Evolutionary conservation across 2,888 invertebrate species (phyloP).

Genomic region (Phlogophora meticulosa): DNA sequence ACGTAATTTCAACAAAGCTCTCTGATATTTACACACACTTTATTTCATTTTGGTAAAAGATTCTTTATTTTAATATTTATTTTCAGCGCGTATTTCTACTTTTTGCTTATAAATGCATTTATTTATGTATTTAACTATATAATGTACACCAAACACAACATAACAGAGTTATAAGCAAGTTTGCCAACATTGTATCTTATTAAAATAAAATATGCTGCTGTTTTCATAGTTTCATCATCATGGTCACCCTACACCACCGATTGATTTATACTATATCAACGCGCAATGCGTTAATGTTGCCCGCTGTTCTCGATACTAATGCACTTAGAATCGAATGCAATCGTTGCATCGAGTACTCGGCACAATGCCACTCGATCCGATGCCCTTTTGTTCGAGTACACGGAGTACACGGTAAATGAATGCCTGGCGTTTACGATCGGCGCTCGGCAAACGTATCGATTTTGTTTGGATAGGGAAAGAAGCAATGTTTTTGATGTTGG

Average conservation of each 20-base stretch:
- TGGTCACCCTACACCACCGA: slow-evolving; percentile 66
- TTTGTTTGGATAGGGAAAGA: slow-evolving; percentile 25
- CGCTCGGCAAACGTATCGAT: slow-evolving; percentile 45
- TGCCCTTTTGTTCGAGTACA: slow-evolving; percentile 56
- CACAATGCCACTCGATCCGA: slow-evolving; percentile 41
- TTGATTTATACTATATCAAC: slow-evolving; percentile 77
- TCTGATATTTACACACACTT: no score
- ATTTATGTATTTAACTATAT: no score
- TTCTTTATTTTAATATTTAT: no score
- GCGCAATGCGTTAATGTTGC: slow-evolving; percentile 74
- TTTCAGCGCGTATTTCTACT: no score
- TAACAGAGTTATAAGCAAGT: no score
- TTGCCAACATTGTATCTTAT: neutral
- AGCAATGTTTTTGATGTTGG: slow-evolving; percentile 22
- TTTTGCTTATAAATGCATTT: no score
- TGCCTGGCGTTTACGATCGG: slow-evolving; percentile 55
- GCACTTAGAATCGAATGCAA: slow-evolving; percentile 53
- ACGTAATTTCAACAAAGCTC: no score
- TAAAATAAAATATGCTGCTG: neutral
- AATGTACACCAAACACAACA: no score
- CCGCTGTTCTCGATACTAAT: slow-evolving; percentile 61
- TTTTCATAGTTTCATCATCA: neutral
- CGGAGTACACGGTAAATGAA: slow-evolving; percentile 52
- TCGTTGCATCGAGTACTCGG: slow-evolving; percentile 49
- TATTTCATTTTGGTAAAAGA: no score